phyloP scores from a whole-genome alignment of 2,113 vertebrate genomes.

The Setophaga kirtlandii region DNA sequence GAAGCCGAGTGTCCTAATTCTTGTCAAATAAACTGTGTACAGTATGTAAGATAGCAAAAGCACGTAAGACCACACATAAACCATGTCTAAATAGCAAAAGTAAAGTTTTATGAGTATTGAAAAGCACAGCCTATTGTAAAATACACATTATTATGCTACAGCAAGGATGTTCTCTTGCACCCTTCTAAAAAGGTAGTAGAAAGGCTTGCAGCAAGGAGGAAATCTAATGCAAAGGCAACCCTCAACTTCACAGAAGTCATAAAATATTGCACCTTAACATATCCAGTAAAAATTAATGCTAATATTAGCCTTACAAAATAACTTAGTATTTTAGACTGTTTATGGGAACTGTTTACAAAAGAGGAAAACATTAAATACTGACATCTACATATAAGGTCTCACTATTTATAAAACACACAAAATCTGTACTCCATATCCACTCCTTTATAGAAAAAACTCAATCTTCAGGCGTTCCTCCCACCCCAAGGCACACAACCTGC shows the following conservation, averaged over 20 bases:
- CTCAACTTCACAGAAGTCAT: not conserved
- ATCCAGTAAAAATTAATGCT: not conserved
- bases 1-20: not conserved
- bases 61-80: not conserved
- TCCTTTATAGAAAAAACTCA: not conserved
- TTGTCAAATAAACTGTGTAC: not conserved
- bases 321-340: not conserved
- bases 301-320: not conserved
- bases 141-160: not conserved
- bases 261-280: not conserved
- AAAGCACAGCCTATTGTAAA: not conserved
- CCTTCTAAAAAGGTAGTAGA: not conserved
- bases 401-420: not conserved
- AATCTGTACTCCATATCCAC: not conserved
- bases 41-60: not conserved
- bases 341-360: not conserved
- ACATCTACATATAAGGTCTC: not conserved
- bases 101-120: not conserved
- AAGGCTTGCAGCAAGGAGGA: not conserved
- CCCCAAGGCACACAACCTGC: not conserved
- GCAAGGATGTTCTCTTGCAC: not conserved
- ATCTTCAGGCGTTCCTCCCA: not conserved
- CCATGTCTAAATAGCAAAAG: not conserved
- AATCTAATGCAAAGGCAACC: not conserved
- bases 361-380: not conserved